Evolutionary conservation across 2,797 vertebrate genomes (phyloP).

Genomic region (Semaprochilodus insignis): DNA sequence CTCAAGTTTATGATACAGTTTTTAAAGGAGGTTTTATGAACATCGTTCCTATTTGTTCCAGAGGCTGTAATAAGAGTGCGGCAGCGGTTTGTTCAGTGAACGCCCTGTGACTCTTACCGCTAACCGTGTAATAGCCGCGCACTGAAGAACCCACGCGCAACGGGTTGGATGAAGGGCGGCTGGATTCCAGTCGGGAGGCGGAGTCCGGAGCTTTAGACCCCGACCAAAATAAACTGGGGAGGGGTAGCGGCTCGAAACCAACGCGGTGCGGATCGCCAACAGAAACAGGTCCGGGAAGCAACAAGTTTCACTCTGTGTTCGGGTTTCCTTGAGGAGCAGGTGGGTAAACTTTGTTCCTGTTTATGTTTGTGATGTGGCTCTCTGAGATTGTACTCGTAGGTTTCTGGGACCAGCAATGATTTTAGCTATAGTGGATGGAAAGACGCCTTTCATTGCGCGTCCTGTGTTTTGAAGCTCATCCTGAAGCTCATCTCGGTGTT

Average conservation of each 20-base stretch:
- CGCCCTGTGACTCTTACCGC: background rate
- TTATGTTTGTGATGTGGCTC: no score
- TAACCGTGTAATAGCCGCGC: background rate
- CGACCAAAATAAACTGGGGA: conserved; percentile 30
- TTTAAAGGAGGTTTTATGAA: background rate
- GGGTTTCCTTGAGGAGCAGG: conserved; percentile 4
- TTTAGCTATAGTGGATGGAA: background rate
- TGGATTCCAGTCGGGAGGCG: conserved; percentile 16
- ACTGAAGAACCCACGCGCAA: background rate
- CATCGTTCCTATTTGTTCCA: background rate
- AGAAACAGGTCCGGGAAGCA: background rate
- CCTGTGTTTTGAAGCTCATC: background rate
- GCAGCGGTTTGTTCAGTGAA: background rate
- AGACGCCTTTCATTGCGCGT: no score
- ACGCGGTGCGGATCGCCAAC: conserved; percentile 6
- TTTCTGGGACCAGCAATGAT: background rate
- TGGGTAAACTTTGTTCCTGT: background rate
- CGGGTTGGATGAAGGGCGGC: background rate
- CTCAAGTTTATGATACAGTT: background rate
- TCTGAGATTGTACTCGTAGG: background rate
- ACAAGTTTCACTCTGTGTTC: background rate
- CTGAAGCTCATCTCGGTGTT: background rate
- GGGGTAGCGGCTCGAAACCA: background rate
- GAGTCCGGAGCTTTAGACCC: background rate
- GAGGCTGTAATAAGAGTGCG: no score